Conservation (phyloP, 2,797 vertebrate genomes). For the Galaxias olidus region DNA sequence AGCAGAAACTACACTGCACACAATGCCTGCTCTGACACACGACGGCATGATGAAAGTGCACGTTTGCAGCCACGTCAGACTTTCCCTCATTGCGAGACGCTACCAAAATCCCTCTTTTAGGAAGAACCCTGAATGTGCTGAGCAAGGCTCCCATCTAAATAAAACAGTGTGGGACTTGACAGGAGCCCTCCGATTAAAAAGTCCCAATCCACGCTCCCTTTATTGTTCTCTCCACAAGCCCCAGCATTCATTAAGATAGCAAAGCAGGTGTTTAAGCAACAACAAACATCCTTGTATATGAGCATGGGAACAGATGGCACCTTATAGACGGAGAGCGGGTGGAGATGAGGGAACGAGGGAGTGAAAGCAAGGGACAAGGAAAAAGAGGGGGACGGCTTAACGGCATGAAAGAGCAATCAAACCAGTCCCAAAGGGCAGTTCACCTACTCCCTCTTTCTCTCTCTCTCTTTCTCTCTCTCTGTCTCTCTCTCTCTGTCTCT, state of each 20-base stretch:
- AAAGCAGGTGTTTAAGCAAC: slow-evolving; percentile 53
- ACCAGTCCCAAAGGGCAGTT: slow-evolving; percentile 51
- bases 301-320: slow-evolving; percentile 59
- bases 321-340: slow-evolving; percentile 40
- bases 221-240: slow-evolving; percentile 36
- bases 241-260: slow-evolving; percentile 52
- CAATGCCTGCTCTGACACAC: too few relatives aligned
- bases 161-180: slow-evolving; percentile 5
- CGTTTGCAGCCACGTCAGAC: too few relatives aligned
- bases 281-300: slow-evolving; percentile 52
- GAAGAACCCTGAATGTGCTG: slow-evolving; percentile 8
- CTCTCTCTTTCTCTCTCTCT: too few relatives aligned
- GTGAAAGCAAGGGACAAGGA: slow-evolving; percentile 2
- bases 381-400: slow-evolving; percentile 1
- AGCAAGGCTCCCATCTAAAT: background rate
- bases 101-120: background rate
- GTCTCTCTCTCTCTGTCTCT: too few relatives aligned
- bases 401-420: slow-evolving; percentile 55
- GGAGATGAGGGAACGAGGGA: slow-evolving; percentile 4
- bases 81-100: background rate
- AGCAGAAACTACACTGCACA: too few relatives aligned
- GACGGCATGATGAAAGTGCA: too few relatives aligned
- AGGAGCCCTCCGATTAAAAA: slow-evolving; percentile 13
- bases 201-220: slow-evolving; percentile 26
- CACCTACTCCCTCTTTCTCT: slow-evolving; percentile 18